Percentiles rank a stretch among this genome's conserved stretches.
phyloP scores from a whole-genome alignment of 2,888 invertebrate genomes.

The Dasypolia templi region DNA sequence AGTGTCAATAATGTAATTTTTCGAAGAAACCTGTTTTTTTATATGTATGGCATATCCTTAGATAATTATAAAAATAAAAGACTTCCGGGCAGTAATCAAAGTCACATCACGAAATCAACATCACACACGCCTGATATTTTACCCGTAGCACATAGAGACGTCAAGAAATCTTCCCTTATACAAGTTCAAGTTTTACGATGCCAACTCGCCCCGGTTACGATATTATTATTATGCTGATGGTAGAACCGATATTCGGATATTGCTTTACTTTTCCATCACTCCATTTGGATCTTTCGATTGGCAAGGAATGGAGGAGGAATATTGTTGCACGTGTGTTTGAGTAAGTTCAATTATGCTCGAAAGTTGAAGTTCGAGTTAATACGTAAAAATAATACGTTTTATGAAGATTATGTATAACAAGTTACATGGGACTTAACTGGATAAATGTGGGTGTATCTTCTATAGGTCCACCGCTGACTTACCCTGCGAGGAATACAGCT shows the following conservation, averaged over 20 bases:
- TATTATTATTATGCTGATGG: constrained; percentile 67
- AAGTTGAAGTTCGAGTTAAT: background rate
- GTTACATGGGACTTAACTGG: background rate
- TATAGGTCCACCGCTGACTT: background rate
- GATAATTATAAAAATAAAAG: background rate
- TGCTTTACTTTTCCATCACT: constrained; percentile 61
- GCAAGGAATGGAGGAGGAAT: no score
- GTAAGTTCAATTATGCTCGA: background rate
- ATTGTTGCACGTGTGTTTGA: constrained; percentile 45
- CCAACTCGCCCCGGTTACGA: constrained; percentile 60
- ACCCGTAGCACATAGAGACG: constrained; percentile 59
- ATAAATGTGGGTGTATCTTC: background rate
- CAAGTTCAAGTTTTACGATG: constrained; percentile 74
- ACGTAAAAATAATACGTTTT: constrained; percentile 17
- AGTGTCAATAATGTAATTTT: constrained; percentile 11
- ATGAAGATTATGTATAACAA: background rate
- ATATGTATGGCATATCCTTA: background rate
- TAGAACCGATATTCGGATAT: constrained; percentile 53
- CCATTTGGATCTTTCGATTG: constrained; percentile 34
- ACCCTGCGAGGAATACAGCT: background rate
- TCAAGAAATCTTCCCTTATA: constrained; percentile 74
- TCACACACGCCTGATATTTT: constrained; percentile 9
- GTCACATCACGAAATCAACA: background rate
- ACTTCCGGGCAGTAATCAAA: background rate
- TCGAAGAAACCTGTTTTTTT: background rate